phyloP scores from a whole-genome alignment of 2,888 invertebrate species.

The Eudasyphora cyanicolor region DNA sequence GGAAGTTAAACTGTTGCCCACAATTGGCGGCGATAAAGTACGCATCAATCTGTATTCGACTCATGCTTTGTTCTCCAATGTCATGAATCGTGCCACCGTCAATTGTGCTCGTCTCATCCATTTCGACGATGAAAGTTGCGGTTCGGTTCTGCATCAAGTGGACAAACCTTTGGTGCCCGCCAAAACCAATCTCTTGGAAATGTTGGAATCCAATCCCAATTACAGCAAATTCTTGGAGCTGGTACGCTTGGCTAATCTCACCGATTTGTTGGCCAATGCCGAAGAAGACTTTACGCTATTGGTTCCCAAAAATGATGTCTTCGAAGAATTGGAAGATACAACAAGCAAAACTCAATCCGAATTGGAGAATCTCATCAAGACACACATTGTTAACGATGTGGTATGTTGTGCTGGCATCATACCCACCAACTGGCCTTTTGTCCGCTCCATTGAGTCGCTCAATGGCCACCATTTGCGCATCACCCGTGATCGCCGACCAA shows the following conservation, averaged over 20 bases:
- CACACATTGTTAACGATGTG: slow-evolving; percentile 79
- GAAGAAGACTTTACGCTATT: slow-evolving; percentile 76
- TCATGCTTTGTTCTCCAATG: slow-evolving; percentile 82
- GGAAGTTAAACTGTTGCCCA: slow-evolving; percentile 81
- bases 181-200: slow-evolving; percentile 75
- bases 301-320: slow-evolving; percentile 79
- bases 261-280: slow-evolving; percentile 73
- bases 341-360: slow-evolving; percentile 70
- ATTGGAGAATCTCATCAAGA: slow-evolving; percentile 75
- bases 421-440: slow-evolving; percentile 79
- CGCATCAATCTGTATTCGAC: slow-evolving; percentile 84
- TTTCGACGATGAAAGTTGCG: slow-evolving; percentile 85
- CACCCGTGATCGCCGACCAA: slow-evolving; percentile 79
- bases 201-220: slow-evolving; percentile 76
- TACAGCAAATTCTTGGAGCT: slow-evolving; percentile 79
- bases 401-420: slow-evolving; percentile 80
- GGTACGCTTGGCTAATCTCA: slow-evolving; percentile 77
- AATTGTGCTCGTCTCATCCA: slow-evolving; percentile 85
- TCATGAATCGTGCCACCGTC: slow-evolving; percentile 83
- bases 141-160: slow-evolving; percentile 85
- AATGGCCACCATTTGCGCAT: slow-evolving; percentile 77
- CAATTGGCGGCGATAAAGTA: slow-evolving; percentile 81
- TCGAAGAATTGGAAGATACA: slow-evolving; percentile 76
- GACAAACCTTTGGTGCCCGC: slow-evolving; percentile 82
- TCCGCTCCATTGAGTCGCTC: slow-evolving; percentile 78